phyloP scores from a whole-genome alignment of 1,140 invertebrate species.

The Mercenaria mercenaria region DNA sequence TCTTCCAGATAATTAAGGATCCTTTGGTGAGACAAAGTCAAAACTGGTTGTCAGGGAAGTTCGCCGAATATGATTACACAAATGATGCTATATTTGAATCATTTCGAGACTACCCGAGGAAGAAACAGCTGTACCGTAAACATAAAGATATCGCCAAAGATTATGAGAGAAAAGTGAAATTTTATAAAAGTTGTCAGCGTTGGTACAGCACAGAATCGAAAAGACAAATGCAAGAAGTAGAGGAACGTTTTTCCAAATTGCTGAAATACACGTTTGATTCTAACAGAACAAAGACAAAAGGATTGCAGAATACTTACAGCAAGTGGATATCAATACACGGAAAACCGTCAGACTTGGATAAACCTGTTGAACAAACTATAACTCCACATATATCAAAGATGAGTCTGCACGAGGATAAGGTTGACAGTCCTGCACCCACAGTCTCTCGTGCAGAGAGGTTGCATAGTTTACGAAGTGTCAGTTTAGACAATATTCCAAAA shows the following conservation, averaged over 20 bases:
- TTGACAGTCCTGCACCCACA: not conserved
- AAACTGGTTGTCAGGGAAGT: not conserved
- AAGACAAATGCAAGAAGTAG: constrained; percentile 30
- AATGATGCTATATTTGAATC: constrained; percentile 51
- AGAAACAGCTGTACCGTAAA: constrained; percentile 28
- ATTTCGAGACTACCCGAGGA: constrained; percentile 40
- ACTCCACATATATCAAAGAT: not conserved
- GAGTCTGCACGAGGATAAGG: not conserved
- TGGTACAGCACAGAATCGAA: constrained; percentile 43
- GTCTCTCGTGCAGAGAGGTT: not conserved
- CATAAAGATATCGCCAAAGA: constrained; percentile 41
- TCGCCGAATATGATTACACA: constrained; percentile 30
- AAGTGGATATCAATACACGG: constrained; percentile 25
- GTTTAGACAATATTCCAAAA: constrained; percentile 37
- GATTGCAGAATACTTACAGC: constrained; percentile 15
- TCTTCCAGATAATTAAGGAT: constrained; percentile 11
- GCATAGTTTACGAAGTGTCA: constrained; percentile 42
- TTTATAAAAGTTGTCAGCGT: constrained; percentile 43
- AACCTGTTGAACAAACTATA: not conserved
- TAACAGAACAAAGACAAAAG: not conserved
- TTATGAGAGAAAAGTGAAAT: constrained; percentile 46
- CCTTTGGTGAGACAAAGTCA: not conserved
- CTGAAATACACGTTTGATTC: constrained; percentile 36
- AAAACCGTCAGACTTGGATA: not conserved
- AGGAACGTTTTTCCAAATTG: constrained; percentile 45